A percentile compares a stretch with the other conserved stretches of the same genome.
phyloP scores from a whole-genome alignment of 2,797 vertebrate genomes.

The Zalophus californianus region DNA sequence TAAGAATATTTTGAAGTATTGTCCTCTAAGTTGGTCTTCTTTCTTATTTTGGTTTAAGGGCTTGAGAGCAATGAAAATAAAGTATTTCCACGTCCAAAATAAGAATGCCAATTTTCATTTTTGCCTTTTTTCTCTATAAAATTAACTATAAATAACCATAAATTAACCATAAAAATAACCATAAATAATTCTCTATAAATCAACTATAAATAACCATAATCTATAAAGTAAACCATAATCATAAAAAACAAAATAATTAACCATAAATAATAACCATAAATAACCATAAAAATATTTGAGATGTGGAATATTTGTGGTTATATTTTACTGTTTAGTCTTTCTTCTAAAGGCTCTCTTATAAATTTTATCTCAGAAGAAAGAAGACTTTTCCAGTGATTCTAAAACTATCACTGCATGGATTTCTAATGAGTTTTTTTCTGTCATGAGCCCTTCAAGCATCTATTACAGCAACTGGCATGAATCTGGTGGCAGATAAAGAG shows the following conservation, averaged over 20 bases:
- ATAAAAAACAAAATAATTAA: neutral
- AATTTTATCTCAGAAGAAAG: neutral
- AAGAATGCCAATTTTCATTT: neutral
- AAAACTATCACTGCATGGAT: neutral
- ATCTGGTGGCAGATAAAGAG: neutral
- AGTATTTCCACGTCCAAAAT: neutral
- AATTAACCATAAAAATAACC: neutral
- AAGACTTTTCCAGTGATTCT: neutral
- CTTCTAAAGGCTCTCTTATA: neutral
- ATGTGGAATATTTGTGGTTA: neutral
- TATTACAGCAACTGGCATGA: neutral
- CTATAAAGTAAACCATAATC: too few relatives aligned
- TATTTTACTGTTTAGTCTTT: neutral
- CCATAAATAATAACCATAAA: neutral
- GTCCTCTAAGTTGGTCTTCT: neutral
- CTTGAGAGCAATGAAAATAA: neutral
- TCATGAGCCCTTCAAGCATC: neutral
- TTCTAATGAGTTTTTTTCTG: neutral
- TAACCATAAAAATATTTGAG: neutral
- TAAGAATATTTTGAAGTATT: neutral
- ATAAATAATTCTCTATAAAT: neutral
- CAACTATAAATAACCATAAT: neutral
- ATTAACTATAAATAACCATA: neutral
- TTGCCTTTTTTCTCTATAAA: neutral
- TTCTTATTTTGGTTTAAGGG: neutral